Percentiles rank a stretch among this genome's conserved stretches.
phyloP scores from a whole-genome alignment of 2,888 invertebrate species.

The Cinara cedri region DNA sequence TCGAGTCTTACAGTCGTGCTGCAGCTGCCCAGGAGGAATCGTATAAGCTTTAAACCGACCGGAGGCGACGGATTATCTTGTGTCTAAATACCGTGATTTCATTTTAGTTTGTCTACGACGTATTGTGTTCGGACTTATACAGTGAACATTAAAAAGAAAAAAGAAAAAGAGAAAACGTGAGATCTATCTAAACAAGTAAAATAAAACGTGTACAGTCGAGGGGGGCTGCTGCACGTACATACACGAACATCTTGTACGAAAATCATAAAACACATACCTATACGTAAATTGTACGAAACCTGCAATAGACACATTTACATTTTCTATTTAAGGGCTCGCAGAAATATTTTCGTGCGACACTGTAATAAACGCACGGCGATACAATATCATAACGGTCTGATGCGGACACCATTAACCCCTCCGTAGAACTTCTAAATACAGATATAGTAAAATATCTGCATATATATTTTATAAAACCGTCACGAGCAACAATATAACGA shows the following conservation, averaged over 20 bases:
- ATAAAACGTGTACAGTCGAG: neutral
- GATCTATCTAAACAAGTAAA: too few species aligned
- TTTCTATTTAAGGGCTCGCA: neutral
- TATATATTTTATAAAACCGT: neutral
- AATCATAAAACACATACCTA: too few species aligned
- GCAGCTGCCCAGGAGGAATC: too few species aligned
- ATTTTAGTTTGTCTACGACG: too few species aligned
- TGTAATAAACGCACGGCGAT: conserved; percentile 15
- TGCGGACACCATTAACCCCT: conserved; percentile 23
- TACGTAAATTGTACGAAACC: too few species aligned
- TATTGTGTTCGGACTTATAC: too few species aligned
- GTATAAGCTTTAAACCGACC: conserved; percentile 18
- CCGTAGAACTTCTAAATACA: too few species aligned
- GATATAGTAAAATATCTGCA: neutral
- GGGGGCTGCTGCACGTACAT: neutral
- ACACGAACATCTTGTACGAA: too few species aligned
- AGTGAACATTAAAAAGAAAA: too few species aligned
- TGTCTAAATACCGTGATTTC: too few species aligned
- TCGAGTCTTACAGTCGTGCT: neutral
- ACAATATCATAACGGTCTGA: conserved; percentile 33
- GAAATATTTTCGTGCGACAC: neutral
- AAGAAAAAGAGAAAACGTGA: too few species aligned
- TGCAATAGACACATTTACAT: neutral
- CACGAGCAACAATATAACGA: neutral
- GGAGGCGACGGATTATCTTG: too few species aligned